Conservation (phyloP, 2,797 vertebrate species). For the Chelmon rostratus region DNA sequence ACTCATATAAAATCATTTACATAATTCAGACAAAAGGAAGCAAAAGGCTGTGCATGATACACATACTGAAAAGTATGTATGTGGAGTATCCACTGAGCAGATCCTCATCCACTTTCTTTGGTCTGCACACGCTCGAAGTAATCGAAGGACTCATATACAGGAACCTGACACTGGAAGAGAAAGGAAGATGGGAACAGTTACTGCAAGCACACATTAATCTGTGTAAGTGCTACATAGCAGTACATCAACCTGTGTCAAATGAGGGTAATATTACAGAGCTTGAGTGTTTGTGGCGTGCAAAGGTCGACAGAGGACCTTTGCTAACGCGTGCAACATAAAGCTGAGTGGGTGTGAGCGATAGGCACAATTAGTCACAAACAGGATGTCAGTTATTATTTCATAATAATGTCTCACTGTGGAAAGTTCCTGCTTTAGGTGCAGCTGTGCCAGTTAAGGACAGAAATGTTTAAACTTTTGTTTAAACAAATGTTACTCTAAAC, state of each 20-base stretch:
- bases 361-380: slow-evolving; percentile 9
- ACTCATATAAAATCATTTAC: slow-evolving; percentile 7
- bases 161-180: slow-evolving; percentile 71
- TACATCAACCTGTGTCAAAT: background rate
- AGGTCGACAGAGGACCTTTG: background rate
- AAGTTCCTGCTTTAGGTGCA: background rate
- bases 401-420: background rate
- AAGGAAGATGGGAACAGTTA: background rate
- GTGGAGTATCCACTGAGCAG: background rate
- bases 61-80: slow-evolving; percentile 3
- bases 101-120: slow-evolving; percentile 51
- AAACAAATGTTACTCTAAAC: background rate
- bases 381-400: slow-evolving; percentile 29
- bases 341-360: background rate
- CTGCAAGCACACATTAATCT: background rate
- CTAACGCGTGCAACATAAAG: background rate
- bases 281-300: background rate
- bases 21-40: background rate
- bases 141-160: slow-evolving; percentile 70
- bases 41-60: slow-evolving; percentile 29
- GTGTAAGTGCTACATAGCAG: background rate
- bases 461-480: background rate
- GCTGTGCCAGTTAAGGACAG: too few species aligned
- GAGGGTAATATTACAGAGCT: background rate
- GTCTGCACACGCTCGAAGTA: slow-evolving; percentile 66